Evolutionary conservation across 2,113 vertebrate species (phyloP).

Genomic region (Scophthalmus maximus): DNA sequence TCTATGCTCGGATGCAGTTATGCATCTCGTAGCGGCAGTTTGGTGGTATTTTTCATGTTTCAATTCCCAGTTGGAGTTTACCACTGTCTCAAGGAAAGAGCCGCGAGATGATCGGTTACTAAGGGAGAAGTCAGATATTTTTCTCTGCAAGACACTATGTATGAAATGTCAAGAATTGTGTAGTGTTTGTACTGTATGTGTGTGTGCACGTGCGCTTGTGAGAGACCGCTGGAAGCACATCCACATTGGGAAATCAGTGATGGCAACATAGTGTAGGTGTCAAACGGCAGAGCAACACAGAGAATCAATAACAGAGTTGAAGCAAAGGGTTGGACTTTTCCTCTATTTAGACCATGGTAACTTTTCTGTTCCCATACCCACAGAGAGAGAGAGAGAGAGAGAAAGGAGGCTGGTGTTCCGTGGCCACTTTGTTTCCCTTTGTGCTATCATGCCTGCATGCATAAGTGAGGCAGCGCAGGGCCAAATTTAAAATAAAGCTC

Average conservation of each 20-base stretch:
- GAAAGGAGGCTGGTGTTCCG: constrained; percentile 24
- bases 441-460: constrained; percentile 40
- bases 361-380: constrained; percentile 22
- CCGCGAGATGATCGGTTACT: constrained; percentile 74
- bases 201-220: constrained; percentile 13
- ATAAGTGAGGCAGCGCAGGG: constrained; percentile 37
- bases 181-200: constrained; percentile 18
- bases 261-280: constrained; percentile 59
- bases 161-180: constrained; percentile 63
- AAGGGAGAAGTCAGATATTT: constrained; percentile 69
- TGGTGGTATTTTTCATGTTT: constrained; percentile 78
- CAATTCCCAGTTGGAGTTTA: constrained; percentile 74
- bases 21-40: constrained; percentile 53
- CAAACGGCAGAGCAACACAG: constrained; percentile 48
- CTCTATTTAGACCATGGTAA: constrained; percentile 25
- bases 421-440: constrained; percentile 49
- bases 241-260: constrained; percentile 44
- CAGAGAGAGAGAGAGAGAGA: neutral
- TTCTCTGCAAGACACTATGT: constrained; percentile 59
- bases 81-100: constrained; percentile 64
- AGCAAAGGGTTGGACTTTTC: constrained; percentile 22
- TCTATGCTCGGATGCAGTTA: constrained; percentile 57
- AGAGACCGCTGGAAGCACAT: constrained; percentile 29
- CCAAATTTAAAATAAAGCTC: constrained; percentile 59
- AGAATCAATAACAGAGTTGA: constrained; percentile 27